phyloP scores from a whole-genome alignment of 1,140 invertebrate genomes.

The Atta cephalotes region DNA sequence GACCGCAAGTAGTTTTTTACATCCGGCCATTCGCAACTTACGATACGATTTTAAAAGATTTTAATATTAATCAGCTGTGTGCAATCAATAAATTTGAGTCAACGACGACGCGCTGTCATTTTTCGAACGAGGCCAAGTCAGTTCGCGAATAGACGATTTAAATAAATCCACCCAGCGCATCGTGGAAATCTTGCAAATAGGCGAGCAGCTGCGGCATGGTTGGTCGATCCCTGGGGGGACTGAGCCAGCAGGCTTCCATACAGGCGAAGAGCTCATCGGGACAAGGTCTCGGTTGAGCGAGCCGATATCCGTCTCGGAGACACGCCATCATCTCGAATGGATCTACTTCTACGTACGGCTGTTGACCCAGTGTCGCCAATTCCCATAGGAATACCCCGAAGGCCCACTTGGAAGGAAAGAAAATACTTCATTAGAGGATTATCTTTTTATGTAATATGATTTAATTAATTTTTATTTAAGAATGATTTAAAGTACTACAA shows the following conservation, averaged over 20 bases:
- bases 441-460: not conserved
- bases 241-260: constrained; percentile 97
- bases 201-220: constrained; percentile 94
- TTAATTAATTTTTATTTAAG: too few species aligned
- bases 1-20: not conserved
- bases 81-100: constrained; percentile 14
- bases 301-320: constrained; percentile 94
- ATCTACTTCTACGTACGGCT: constrained; percentile 96
- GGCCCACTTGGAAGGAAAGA: constrained; percentile 91
- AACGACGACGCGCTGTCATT: not conserved
- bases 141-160: constrained; percentile 79
- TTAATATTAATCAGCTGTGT: not conserved
- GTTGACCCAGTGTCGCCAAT: constrained; percentile 94
- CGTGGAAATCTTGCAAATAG: constrained; percentile 96
- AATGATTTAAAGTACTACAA: not conserved
- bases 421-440: not conserved
- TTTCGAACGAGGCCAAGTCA: not conserved
- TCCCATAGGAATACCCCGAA: constrained; percentile 98
- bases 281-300: constrained; percentile 96
- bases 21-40: not conserved
- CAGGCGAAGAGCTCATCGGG: constrained; percentile 97
- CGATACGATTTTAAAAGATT: constrained; percentile 18
- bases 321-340: constrained; percentile 96
- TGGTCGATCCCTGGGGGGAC: constrained; percentile 92
- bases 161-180: constrained; percentile 92